These are phyloP conservation scores for Capromys pilorides DNA, from an alignment of 2,797 vertebrate genomes.

Conservation along the genomic window DNA sequence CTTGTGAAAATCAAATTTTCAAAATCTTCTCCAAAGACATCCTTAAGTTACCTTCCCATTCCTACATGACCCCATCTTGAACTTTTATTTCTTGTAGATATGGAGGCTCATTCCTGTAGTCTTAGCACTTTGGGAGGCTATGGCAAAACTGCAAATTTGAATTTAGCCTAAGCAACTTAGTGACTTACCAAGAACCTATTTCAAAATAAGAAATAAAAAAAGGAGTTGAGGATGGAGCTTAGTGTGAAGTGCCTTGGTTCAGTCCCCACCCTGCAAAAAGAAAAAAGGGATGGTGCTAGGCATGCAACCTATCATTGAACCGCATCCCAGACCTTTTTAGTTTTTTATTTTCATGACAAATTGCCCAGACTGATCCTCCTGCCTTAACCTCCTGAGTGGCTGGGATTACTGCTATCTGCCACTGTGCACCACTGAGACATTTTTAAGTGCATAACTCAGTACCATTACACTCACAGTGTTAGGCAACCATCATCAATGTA, in stretches of 20 bases:
- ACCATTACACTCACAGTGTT: neutral
- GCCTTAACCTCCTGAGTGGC: neutral
- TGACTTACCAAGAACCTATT: neutral
- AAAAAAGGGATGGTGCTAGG: neutral
- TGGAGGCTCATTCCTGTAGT: neutral
- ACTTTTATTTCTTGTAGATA: neutral
- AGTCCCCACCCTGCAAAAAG: neutral
- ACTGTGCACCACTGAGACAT: neutral
- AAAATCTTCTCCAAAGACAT: neutral
- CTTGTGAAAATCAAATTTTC: neutral
- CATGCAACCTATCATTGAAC: neutral
- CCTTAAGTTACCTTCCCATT: neutral
- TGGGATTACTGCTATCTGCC: neutral
- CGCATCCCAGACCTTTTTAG: neutral
- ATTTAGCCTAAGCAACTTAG: neutral
- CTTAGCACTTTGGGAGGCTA: neutral
- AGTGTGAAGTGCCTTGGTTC: neutral
- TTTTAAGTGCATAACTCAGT: constrained; percentile 28
- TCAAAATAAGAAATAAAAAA: neutral
- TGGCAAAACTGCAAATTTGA: neutral
- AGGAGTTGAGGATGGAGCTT: neutral
- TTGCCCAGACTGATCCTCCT: neutral
- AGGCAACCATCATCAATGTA: neutral
- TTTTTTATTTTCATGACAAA: neutral
- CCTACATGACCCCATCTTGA: neutral